Evolutionary conservation across 2,113 vertebrate species (phyloP).

Genomic region (Embiotoca jacksoni): DNA sequence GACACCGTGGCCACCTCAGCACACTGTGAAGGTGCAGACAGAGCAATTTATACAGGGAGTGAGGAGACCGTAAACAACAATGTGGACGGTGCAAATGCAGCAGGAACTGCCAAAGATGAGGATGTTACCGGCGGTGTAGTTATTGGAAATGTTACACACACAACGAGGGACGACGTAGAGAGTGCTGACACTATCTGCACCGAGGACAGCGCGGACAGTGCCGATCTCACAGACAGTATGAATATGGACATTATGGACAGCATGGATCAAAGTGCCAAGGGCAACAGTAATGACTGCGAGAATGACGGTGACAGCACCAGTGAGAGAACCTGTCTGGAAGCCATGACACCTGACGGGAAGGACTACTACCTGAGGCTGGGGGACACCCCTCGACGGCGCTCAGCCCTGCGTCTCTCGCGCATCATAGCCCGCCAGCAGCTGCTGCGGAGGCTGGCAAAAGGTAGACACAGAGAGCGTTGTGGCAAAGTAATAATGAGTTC

Average conservation of each 20-base stretch:
- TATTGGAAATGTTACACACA: neutral
- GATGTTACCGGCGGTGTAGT: neutral
- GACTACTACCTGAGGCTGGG: conserved; percentile 82
- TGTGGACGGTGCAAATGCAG: neutral
- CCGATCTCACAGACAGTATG: conserved; percentile 7
- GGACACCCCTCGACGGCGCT: conserved; percentile 70
- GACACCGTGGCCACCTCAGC: conserved; percentile 15
- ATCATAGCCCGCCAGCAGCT: conserved; percentile 82
- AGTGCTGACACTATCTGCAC: neutral
- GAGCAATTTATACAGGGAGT: neutral
- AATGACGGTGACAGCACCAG: conserved; percentile 51
- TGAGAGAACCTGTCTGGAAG: conserved; percentile 71
- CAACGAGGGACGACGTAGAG: neutral
- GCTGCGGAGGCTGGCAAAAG: conserved; percentile 77
- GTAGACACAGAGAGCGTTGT: conserved; percentile 59
- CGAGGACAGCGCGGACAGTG: neutral
- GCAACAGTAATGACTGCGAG: conserved; percentile 1
- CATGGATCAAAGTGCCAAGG: neutral
- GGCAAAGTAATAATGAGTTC: neutral
- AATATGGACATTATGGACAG: conserved; percentile 1
- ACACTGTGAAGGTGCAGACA: conserved; percentile 26
- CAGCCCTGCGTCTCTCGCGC: conserved; percentile 81
- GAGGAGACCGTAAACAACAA: neutral
- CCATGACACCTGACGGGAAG: conserved; percentile 77
- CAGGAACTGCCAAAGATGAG: conserved; percentile 1